Base-by-base conservation (phyloP, 2,888 invertebrate genomes). In the Rhingia rostrata region DNA sequence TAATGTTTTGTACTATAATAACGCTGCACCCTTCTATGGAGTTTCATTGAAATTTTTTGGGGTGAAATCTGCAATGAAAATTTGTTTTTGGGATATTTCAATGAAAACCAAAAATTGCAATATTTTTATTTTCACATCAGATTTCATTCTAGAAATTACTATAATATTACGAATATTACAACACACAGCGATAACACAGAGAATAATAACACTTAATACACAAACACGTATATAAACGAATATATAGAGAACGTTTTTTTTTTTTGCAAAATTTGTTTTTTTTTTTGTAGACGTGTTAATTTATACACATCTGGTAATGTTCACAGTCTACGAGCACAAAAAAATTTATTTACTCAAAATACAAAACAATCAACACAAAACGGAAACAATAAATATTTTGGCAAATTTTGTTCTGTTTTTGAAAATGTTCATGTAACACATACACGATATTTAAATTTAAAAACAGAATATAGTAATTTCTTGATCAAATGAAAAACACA, bases 11-110 rank as follows among this genome's bases (percentile, higher is more conserved):
- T 85, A 84, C 84, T 80, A 84, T 74, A 80, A 84, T 84, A 80
- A 75, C 64, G 80, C 74, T 84, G 84, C 80, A 80, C 84, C 84
- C 84, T 74, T 84, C 84, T 84, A 80, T 80, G 84, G 80, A 84
- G 84, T 80, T 84, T 84, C 77, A 83, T 86, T 86, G 87, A 80
- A 86, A 81, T 56, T 74, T 83, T 86, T 83, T 83, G 80, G 85
- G 81, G 86, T 73, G 86, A 85, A 75, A 87, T 87, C 87, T 87
- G 87, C 77, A 87, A 87, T 61, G 84, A 87, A 72, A 86, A 87
- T 80, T 84, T 73, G 53, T 70, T 84, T 22, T 84, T 69, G 49
- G 54, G 56, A 58, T 53, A 69, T 58, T 83, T 79, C 78, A 83
- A 64, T 83, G 39, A 60, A 64, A 84, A 80, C 69, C 49, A 41